Conservation (phyloP, 2,888 invertebrate species). For the Lucinisca nassula region DNA sequence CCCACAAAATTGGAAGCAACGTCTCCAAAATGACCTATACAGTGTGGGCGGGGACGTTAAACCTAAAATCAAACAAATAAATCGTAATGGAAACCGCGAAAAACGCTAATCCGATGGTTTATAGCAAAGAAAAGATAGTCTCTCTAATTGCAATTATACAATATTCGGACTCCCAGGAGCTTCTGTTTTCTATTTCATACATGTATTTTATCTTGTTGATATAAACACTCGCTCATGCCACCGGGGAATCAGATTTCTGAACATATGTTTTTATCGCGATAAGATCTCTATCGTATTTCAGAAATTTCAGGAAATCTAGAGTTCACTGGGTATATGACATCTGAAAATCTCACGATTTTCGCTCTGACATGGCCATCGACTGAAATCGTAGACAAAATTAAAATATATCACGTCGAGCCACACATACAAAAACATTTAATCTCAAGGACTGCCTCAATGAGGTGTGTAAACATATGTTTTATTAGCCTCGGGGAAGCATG, state of each 20-base stretch:
- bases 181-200: no score
- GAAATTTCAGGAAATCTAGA: neutral
- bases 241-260: neutral
- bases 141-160: no score
- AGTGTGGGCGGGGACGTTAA: no score
- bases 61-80: no score
- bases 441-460: no score
- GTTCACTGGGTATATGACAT: neutral
- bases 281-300: conserved; percentile 2
- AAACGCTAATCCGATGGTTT: no score
- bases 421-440: neutral
- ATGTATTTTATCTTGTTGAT: conserved; percentile 4
- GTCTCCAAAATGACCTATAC: no score
- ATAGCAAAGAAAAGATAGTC: no score
- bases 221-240: conserved; percentile 13
- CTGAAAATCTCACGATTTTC: neutral
- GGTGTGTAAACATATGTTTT: no score
- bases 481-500: no score
- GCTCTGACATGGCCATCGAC: neutral
- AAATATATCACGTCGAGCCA: neutral
- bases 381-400: neutral
- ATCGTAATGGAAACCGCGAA: no score
- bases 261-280: conserved; percentile 13
- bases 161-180: neutral
- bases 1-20: no score